phyloP scores from a whole-genome alignment of 2,797 vertebrate species.

The Kryptolebias ocellatus region DNA sequence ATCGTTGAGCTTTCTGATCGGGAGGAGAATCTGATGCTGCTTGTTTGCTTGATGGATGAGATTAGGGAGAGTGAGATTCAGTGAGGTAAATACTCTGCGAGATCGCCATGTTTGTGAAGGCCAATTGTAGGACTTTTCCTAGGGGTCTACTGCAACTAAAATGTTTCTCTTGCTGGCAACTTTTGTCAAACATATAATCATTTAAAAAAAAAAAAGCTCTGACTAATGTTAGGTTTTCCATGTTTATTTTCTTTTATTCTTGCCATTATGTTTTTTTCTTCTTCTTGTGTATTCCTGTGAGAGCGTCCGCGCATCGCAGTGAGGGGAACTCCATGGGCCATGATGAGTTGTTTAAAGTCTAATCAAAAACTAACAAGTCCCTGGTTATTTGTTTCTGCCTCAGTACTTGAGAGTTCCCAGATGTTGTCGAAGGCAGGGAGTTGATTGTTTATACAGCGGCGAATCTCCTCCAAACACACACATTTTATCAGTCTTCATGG shows the following conservation, averaged over 20 bases:
- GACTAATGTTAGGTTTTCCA: conserved; percentile 27
- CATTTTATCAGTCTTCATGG: conserved; percentile 83
- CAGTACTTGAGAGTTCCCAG: conserved; percentile 85
- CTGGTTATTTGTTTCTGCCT: conserved; percentile 86
- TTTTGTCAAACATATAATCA: conserved; percentile 15
- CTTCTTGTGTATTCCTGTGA: conserved; percentile 61
- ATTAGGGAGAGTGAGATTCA: conserved; percentile 88
- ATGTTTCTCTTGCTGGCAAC: conserved; percentile 30
- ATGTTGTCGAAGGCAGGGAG: conserved; percentile 86
- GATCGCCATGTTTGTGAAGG: conserved; percentile 52
- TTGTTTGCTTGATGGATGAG: conserved; percentile 94
- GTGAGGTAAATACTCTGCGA: conserved; percentile 88
- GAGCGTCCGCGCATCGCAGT: conserved; percentile 60
- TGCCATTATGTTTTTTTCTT: conserved; percentile 25
- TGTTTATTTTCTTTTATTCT: conserved; percentile 60
- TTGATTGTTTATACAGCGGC: conserved; percentile 88
- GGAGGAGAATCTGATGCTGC: conserved; percentile 88
- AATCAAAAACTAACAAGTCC: conserved; percentile 88
- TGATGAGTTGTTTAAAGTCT: conserved; percentile 86
- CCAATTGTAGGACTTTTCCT: conserved; percentile 23
- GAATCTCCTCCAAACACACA: conserved; percentile 87
- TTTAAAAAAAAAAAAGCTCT: conserved; percentile 12
- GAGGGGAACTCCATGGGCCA: conserved; percentile 76
- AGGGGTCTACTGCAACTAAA: conserved; percentile 43
- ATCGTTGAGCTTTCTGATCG: conserved; percentile 81